These are phyloP conservation scores for Paguma larvata DNA, from an alignment of 2,797 vertebrate genomes.

Conservation along the genomic window DNA sequence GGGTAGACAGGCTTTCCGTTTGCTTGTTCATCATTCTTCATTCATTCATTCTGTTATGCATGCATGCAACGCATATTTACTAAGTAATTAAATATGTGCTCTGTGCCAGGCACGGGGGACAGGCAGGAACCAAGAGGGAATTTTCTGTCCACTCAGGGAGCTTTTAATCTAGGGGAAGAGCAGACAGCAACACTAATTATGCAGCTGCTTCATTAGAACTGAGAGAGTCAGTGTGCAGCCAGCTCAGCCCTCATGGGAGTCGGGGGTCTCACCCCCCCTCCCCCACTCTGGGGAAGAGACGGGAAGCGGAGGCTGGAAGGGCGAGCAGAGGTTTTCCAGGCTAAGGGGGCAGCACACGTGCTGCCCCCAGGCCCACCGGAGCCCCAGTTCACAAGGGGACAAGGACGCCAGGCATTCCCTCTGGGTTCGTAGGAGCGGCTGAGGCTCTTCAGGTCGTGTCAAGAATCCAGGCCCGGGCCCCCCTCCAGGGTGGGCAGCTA, in stretches of 20 bases:
- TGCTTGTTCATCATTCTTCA: rapidly evolving
- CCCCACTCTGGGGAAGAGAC: not conserved
- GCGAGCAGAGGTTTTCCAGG: not conserved
- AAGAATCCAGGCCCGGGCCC: not conserved
- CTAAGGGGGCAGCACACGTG: rapidly evolving
- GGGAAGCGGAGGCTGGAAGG: not conserved
- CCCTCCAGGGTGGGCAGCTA: not conserved
- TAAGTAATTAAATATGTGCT: not conserved
- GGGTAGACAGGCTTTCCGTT: not conserved
- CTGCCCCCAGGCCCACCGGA: not conserved
- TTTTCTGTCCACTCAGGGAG: not conserved
- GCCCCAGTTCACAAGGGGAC: not conserved
- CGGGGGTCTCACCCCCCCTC: not conserved
- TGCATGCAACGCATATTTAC: too few species aligned
- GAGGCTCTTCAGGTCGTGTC: not conserved
- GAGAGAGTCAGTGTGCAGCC: rapidly evolving
- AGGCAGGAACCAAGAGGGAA: not conserved
- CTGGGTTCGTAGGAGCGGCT: not conserved
- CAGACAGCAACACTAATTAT: rapidly evolving
- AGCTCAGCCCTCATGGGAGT: not conserved
- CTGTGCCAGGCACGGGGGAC: not conserved
- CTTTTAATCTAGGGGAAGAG: not conserved
- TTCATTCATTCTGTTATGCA: too few species aligned
- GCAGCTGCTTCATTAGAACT: too few species aligned
- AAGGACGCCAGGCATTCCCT: rapidly evolving